Conservation (phyloP, 2,113 vertebrate genomes). For the Pipra filicauda region DNA sequence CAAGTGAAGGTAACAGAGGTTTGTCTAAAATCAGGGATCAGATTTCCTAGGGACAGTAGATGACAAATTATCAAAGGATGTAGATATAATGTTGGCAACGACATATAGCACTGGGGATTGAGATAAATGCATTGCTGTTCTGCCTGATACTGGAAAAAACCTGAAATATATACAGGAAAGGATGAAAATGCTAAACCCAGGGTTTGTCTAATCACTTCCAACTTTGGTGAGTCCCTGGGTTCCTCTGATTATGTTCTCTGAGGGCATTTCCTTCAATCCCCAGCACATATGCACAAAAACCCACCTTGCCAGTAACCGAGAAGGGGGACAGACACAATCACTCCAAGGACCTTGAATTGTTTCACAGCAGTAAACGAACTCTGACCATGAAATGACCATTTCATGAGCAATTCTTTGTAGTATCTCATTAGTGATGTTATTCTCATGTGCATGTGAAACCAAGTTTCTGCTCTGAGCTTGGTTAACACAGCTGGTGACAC, state of each 20-base stretch:
- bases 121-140: slow-evolving; percentile 31
- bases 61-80: slow-evolving; percentile 15
- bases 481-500: neutral
- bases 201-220: slow-evolving; percentile 9
- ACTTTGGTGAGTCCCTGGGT: neutral
- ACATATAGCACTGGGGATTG: neutral
- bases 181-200: slow-evolving; percentile 1
- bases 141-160: slow-evolving; percentile 9
- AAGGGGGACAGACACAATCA: neutral
- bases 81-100: slow-evolving; percentile 16
- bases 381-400: neutral
- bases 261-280: neutral
- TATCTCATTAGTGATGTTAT: neutral
- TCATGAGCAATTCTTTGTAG: neutral
- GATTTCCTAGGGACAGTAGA: neutral
- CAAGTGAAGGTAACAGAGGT: neutral
- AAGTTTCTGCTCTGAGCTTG: neutral
- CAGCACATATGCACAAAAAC: accelerated
- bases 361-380: neutral
- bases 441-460: too few species aligned
- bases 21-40: slow-evolving; percentile 36
- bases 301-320: neutral
- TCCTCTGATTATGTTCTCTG: neutral
- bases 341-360: neutral
- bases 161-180: neutral